Evolutionary conservation across 1,140 invertebrate genomes (phyloP), one percentile per base, ranked within the genome.

Genomic region (Nasonia longicornis): DNA sequence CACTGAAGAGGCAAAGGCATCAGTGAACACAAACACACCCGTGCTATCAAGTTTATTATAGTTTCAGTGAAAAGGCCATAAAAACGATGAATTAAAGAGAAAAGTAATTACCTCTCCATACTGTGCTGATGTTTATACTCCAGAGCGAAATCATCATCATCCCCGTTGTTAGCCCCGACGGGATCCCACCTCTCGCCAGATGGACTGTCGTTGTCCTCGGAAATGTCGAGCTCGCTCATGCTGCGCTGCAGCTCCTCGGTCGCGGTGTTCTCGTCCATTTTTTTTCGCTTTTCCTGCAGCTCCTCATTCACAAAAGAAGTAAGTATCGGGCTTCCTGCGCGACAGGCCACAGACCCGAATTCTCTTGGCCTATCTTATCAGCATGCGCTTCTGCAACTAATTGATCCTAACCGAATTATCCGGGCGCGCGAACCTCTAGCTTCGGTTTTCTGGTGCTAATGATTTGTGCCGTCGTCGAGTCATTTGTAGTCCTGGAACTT

Each of bases 121-220:
- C 85, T 86, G 77, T 86, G 80, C 35, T 85, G 84, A 31, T 85
- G 88, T 84, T 89, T 89, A 79, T 86, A 88, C 78, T 91, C 91
- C 29, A 91, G 89, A 22, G 80, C 73, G 71, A 88, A 91, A 77
- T 90, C 88, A 6, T 42, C 38, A 83, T 88, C 87, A 74, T 93
- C 92, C 2, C 89, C 88, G 83, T 92, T 92, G 82, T 92, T 92
- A 2, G 93, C 93, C 14, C 94, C 94, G 14, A 94, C 87, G 1
- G 94, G 94, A 38, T 93, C 93, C 93, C 93, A 94, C 84, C 94
- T 87, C 84, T 94, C 93, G 8, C 90, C 91, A 0, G 89, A 89
- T 1, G 90, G 91, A 74, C 89, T 86, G 11, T 90, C 89, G 77
- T 89, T 86, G 70, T 90, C 89, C 58, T 90, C 88, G 4, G 89